Conservation (phyloP, 1,140 invertebrate species). For the Drosophila erecta region DNA sequence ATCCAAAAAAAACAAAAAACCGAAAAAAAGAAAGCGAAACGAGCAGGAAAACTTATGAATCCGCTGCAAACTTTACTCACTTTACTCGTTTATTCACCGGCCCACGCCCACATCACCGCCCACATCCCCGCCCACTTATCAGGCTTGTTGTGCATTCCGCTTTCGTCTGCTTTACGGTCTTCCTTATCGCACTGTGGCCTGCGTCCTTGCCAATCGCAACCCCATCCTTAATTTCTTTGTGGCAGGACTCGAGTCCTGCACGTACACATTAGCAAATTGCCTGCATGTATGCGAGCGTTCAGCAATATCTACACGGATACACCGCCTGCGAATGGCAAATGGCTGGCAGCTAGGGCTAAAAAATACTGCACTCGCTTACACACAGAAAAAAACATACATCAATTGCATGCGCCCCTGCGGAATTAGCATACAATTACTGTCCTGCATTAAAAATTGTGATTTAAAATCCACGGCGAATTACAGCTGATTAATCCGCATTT, state of each 20-base stretch:
- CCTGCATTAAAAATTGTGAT: not conserved
- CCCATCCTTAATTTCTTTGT: conserved; percentile 63
- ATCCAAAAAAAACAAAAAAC: not conserved
- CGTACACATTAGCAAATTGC: conserved; percentile 79
- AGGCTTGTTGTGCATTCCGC: conserved; percentile 43
- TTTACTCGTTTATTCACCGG: conserved; percentile 52
- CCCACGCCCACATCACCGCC: conserved; percentile 49
- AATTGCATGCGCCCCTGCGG: not conserved
- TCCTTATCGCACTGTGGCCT: conserved; percentile 27
- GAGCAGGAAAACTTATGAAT: conserved; percentile 53
- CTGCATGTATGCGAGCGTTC: conserved; percentile 33
- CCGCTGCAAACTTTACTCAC: conserved; percentile 58
- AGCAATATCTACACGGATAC: conserved; percentile 16
- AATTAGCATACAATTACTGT: too few species aligned
- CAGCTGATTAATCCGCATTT: not conserved
- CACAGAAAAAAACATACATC: not conserved
- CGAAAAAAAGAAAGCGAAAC: not conserved
- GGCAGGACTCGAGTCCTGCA: conserved; percentile 59
- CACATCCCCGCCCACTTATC: conserved; percentile 49
- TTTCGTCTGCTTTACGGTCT: conserved; percentile 48
- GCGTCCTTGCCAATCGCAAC: conserved; percentile 24
- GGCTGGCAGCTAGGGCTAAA: conserved; percentile 39
- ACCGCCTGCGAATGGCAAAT: conserved; percentile 38
- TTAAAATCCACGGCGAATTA: not conserved
- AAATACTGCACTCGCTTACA: conserved; percentile 40